phyloP scores from a whole-genome alignment of 2,888 invertebrate genomes.

The Ferdinandea cuprea region DNA sequence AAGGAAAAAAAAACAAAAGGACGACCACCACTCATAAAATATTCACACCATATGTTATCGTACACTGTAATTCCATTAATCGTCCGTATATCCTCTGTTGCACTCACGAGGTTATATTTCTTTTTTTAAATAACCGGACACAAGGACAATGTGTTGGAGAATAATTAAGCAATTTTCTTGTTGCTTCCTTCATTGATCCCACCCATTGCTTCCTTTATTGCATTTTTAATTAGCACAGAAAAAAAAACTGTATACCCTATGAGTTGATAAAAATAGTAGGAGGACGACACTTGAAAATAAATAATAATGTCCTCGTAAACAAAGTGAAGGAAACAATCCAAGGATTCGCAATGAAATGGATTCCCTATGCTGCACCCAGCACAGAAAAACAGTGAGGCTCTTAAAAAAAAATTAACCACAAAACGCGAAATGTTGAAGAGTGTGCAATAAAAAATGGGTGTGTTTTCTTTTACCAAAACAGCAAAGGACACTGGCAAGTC shows the following conservation, averaged over 20 bases:
- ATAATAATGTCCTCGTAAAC: not conserved
- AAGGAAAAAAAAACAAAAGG: slow-evolving; percentile 29
- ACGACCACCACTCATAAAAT: slow-evolving; percentile 64
- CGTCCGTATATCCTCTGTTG: slow-evolving; percentile 31
- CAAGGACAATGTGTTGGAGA: slow-evolving; percentile 46
- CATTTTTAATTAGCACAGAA: slow-evolving; percentile 57
- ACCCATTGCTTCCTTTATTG: slow-evolving; percentile 49
- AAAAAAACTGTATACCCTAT: slow-evolving; percentile 2
- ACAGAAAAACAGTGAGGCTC: slow-evolving; percentile 48
- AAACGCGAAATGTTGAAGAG: slow-evolving; percentile 68
- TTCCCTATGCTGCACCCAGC: slow-evolving; percentile 64
- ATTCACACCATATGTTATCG: slow-evolving; percentile 72
- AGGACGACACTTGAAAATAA: slow-evolving; percentile 26
- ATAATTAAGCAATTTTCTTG: slow-evolving; percentile 63
- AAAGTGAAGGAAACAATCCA: slow-evolving; percentile 37
- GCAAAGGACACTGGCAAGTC: slow-evolving; percentile 57
- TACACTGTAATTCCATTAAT: slow-evolving; percentile 63
- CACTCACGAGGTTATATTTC: slow-evolving; percentile 24
- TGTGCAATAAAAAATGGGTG: slow-evolving; percentile 74
- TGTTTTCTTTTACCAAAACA: slow-evolving; percentile 69
- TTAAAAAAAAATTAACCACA: slow-evolving; percentile 70
- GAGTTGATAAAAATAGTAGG: slow-evolving; percentile 39
- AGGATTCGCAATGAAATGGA: slow-evolving; percentile 35
- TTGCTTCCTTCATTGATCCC: not conserved
- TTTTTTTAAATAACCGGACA: slow-evolving; percentile 32